A percentile compares a stretch with the other conserved stretches of the same genome.
Conservation (phyloP, 2,797 vertebrate genomes). For the Lutjanus campechanus region DNA sequence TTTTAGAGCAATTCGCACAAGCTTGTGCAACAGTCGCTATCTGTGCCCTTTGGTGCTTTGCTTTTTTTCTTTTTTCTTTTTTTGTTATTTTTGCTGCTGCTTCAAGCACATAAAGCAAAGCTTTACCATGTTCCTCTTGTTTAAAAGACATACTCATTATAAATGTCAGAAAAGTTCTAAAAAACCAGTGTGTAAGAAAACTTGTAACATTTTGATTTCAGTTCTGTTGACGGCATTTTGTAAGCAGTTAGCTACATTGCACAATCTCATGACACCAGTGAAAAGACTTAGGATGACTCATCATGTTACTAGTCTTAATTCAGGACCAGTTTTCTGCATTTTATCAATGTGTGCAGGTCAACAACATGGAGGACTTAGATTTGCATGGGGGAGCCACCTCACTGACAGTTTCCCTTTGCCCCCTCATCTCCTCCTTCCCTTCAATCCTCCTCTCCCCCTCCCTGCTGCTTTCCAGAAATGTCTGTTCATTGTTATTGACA, state of each 20-base stretch:
- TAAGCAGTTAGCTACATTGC: slow-evolving; percentile 33
- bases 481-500: slow-evolving; percentile 42
- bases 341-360: slow-evolving; percentile 79
- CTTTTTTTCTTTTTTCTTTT: slow-evolving; percentile 56
- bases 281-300: slow-evolving; percentile 31
- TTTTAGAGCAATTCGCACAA: slow-evolving; percentile 74
- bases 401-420: slow-evolving; percentile 68
- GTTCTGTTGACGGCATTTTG: slow-evolving; percentile 35
- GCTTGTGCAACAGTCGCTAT: slow-evolving; percentile 77
- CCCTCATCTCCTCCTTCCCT: slow-evolving; percentile 49
- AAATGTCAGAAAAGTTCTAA: slow-evolving; percentile 20
- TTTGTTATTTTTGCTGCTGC: slow-evolving; percentile 62
- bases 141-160: slow-evolving; percentile 46
- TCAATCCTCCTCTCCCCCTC: slow-evolving; percentile 36
- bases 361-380: slow-evolving; percentile 83
- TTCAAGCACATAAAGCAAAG: slow-evolving; percentile 70
- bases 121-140: slow-evolving; percentile 68
- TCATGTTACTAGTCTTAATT: slow-evolving; percentile 32
- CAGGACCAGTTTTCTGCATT: slow-evolving; percentile 52
- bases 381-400: slow-evolving; percentile 80
- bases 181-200: slow-evolving; percentile 20
- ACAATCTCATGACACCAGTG: slow-evolving; percentile 13
- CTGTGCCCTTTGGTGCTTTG: slow-evolving; percentile 78
- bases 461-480: slow-evolving; percentile 50
- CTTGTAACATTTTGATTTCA: slow-evolving; percentile 41